These are phyloP conservation scores for Masticophis lateralis DNA, from an alignment of 2,797 vertebrate species.

Conservation along the genomic window DNA sequence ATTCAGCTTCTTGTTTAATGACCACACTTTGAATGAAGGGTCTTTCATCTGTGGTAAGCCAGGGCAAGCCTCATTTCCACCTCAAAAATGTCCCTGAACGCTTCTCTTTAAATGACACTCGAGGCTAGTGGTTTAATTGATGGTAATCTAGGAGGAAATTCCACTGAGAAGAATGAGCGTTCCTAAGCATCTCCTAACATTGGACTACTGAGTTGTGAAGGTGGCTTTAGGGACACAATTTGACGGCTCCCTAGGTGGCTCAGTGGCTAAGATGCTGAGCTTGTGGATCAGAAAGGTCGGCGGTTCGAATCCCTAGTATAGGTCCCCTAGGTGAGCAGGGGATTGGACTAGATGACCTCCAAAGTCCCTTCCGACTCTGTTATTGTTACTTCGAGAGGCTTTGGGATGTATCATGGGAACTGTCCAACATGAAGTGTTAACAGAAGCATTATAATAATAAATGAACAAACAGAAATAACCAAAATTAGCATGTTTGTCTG, in stretches of 20 bases:
- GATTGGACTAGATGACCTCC: too few species aligned
- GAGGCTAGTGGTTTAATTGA: not conserved
- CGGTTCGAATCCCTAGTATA: too few species aligned
- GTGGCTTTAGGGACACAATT: not conserved
- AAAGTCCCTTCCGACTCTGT: too few species aligned
- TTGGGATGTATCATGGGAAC: not conserved
- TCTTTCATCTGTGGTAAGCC: not conserved
- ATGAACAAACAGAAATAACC: not conserved
- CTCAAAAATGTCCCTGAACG: not conserved
- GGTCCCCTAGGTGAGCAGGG: too few species aligned
- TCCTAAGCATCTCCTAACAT: not conserved
- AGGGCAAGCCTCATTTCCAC: not conserved
- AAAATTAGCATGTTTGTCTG: slow-evolving; percentile 14
- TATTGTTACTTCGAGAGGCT: too few species aligned
- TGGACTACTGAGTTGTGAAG: not conserved
- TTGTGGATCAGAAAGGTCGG: too few species aligned
- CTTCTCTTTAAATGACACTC: not conserved
- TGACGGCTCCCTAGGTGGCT: not conserved
- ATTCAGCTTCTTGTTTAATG: not conserved
- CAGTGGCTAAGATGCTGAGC: too few species aligned
- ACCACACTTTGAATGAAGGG: not conserved
- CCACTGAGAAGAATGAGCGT: not conserved
- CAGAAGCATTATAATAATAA: not conserved
- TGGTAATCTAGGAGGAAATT: not conserved
- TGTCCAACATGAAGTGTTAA: not conserved